Conservation (phyloP, 1,140 invertebrate species). For the Drosophila prosaltans region DNA sequence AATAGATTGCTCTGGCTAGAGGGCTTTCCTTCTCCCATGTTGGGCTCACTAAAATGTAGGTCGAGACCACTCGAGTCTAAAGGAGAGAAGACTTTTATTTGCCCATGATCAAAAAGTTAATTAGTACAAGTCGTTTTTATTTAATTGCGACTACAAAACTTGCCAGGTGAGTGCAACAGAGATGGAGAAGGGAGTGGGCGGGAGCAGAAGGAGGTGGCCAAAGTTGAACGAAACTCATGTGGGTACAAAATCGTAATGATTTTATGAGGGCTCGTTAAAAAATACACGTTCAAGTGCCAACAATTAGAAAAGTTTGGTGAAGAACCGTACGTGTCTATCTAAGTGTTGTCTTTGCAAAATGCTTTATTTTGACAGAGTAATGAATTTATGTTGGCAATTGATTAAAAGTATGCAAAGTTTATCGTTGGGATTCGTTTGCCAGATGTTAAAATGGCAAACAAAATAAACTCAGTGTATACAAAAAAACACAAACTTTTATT, state of each 20-base stretch:
- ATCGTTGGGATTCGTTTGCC: background rate
- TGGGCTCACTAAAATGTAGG: constrained; percentile 36
- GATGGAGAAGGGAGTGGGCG: background rate
- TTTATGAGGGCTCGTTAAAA: constrained; percentile 54
- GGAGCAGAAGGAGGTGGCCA: background rate
- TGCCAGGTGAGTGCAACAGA: constrained; percentile 9
- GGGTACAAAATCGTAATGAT: constrained; percentile 57
- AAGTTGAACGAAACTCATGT: constrained; percentile 15
- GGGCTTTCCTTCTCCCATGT: background rate
- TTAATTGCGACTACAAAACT: constrained; percentile 9
- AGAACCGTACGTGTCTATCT: background rate
- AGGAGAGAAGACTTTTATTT: constrained; percentile 32
- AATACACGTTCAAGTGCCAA: constrained; percentile 57
- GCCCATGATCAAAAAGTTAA: constrained; percentile 17
- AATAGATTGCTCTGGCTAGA: constrained; percentile 40
- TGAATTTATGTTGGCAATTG: constrained; percentile 63
- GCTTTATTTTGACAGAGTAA: constrained; percentile 47
- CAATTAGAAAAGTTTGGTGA: constrained; percentile 65
- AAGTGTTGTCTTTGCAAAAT: constrained; percentile 22
- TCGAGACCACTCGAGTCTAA: constrained; percentile 37
- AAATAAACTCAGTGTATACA: too few relatives aligned
- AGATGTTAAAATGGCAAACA: too few relatives aligned
- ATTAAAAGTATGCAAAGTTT: constrained; percentile 43
- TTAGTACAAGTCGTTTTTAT: constrained; percentile 25
- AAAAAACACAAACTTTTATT: too few relatives aligned